Conservation (phyloP, 2,113 vertebrate genomes). For the Pterophyllum scalare region DNA sequence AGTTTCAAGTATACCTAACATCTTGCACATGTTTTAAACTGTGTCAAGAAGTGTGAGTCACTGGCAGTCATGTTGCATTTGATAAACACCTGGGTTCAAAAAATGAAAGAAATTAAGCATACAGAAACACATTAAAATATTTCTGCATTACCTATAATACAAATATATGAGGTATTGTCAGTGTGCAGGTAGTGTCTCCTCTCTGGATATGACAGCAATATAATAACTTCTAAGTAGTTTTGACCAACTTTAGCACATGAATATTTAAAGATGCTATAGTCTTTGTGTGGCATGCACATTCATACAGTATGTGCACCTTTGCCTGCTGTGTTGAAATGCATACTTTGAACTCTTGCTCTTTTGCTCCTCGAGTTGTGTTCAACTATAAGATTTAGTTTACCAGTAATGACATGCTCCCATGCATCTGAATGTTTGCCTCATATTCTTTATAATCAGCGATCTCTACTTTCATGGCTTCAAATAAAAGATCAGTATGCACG, state of each 20-base stretch:
- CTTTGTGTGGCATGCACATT: slow-evolving; percentile 55
- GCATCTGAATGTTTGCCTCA: background rate
- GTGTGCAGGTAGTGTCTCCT: background rate
- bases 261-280: slow-evolving; percentile 21
- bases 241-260: background rate
- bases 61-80: background rate
- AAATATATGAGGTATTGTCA: background rate
- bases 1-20: background rate
- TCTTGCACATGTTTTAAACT: background rate
- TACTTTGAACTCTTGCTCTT: slow-evolving; percentile 57
- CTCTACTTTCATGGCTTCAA: background rate
- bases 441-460: background rate
- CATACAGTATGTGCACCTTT: slow-evolving; percentile 25
- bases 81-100: background rate
- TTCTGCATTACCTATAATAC: background rate
- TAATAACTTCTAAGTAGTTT: background rate
- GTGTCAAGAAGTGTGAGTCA: background rate
- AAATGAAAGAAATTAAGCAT: background rate
- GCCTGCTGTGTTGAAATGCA: slow-evolving; percentile 58
- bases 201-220: background rate
- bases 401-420: background rate
- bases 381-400: background rate
- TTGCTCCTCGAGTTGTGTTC: background rate
- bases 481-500: background rate
- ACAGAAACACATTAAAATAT: background rate